Base-by-base conservation (phyloP, 2,888 invertebrate species). In the Priocnemis perturbator region DNA sequence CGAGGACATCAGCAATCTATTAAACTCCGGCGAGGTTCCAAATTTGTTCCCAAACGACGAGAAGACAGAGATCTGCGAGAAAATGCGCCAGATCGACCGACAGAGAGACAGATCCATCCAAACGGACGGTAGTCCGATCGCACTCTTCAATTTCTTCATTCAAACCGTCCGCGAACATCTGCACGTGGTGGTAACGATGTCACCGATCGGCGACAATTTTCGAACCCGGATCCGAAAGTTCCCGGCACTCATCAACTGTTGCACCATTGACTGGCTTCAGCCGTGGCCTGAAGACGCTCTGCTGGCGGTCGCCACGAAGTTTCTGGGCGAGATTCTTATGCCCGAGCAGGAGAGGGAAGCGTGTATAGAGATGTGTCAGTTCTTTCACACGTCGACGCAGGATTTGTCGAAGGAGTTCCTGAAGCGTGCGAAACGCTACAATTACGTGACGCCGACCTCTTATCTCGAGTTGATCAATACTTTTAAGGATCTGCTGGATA, bases 241-340 rank as follows among this genome's bases (percentile, higher is more conserved):
- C 87, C 98, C 98, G 0, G 94, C 97, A 0, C 92, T 98, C 44
- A 96, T 98, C 65, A 98, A 97, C 88, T 98, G 97, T 87, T 98
- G 98, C 87, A 98, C 97, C 0, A 97, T 98, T 73, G 97, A 98
- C 87, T 98, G 98, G 98, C 95, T 98, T 89, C 97, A 96, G 91
- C 92, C 96, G 55, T 98, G 98, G 98, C 98, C 98, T 0, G 93
- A 96, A 81, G 98, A 98, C 89, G 98, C 98, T 0, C 88, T 98
- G 30, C 89, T 96, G 30, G 97, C 97, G 0, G 97, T 98, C 0
- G 96, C 98, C 0, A 95, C 93, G 0, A 90, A 91, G 78, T 88
- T 97, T 89, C 90, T 98, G 15, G 93, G 92, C 62, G 94, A 95
- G 67, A 93, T 97, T 30, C 94, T 97, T 77, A 89, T 98, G 59